Base-by-base conservation (phyloP, 2,113 vertebrate species). In the Pachyramphus minor region DNA sequence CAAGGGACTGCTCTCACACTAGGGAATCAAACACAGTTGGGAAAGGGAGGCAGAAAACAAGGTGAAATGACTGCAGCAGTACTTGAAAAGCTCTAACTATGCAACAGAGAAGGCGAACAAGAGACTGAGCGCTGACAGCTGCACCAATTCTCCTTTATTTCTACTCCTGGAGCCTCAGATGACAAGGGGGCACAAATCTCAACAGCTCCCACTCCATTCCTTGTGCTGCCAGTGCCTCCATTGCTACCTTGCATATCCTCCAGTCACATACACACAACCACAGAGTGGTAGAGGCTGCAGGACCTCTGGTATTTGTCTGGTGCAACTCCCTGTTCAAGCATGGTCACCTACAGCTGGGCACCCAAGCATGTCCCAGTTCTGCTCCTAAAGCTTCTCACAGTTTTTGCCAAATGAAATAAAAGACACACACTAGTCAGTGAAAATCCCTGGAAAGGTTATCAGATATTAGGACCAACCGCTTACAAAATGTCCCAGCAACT, bases 301-400 rank as follows among this genome's bases (percentile, higher is more conserved):
- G 42, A 52, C 12, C 23, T 56, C 53, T 14, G 22, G 22, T 44
- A 2, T 31, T 44, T 16, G 47, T 3, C 31, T 31, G 31, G 20
- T 44, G 31, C 52, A 76, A 52, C 1, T 6, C 4, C 25, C 33
- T 76, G 28, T 72, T 82, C 37, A 45, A 39, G 58, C 5, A 2
- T 31, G 21, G 27, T 19, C 49, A 63, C 8, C 5, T 2, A 50
- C 7, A 49, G 42, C 12, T 0, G 1, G 14, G 2, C 44, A 21
- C 11, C 16, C 14, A 27, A 31, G 8, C 17, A 47, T 58, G 33
- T 49, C 31, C 27, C 50, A 53, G 44, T 8, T 74, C 35, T 28
- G 30, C 13, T 50, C 30, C 31, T 73, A 68, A 52, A 62, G 18
- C 18, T 59, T 68, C 39, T 52, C 33, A 37, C 8, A 6, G 31